Conservation (phyloP, 2,797 vertebrate species). For the Gallinago nigripennis region DNA sequence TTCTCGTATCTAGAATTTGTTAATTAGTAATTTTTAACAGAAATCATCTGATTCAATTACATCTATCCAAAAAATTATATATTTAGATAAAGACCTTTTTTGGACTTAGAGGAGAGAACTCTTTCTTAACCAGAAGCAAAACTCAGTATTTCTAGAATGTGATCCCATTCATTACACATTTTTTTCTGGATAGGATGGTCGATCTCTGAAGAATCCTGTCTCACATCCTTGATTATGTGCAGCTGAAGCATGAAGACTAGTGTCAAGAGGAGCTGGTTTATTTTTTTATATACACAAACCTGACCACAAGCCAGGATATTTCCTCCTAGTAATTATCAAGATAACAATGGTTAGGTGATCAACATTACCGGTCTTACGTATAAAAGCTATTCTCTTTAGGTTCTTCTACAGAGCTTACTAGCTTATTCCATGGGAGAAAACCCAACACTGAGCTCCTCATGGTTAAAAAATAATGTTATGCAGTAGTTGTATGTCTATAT, state of each 20-base stretch:
- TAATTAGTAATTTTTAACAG: not conserved
- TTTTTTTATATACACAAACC: not conserved
- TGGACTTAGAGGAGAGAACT: not conserved
- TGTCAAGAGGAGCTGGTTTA: not conserved
- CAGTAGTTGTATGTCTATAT: not conserved
- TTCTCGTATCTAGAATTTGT: not conserved
- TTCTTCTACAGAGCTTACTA: not conserved
- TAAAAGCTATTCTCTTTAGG: not conserved
- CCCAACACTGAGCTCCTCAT: not conserved
- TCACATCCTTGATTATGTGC: not conserved
- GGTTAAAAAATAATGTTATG: not conserved
- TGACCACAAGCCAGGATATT: not conserved
- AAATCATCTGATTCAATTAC: not conserved
- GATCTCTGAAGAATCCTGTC: not conserved
- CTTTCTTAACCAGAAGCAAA: not conserved
- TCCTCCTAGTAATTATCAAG: not conserved
- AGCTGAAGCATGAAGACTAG: not conserved
- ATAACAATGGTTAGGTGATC: not conserved
- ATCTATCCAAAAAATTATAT: not conserved
- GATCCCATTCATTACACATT: not conserved
- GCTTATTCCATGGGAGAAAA: not conserved
- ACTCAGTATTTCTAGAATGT: not conserved
- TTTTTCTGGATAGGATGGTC: not conserved
- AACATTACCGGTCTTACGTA: fast-evolving
- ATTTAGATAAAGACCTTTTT: not conserved